Base-by-base conservation (phyloP, 2,113 vertebrate species). In the Cariama cristata region DNA sequence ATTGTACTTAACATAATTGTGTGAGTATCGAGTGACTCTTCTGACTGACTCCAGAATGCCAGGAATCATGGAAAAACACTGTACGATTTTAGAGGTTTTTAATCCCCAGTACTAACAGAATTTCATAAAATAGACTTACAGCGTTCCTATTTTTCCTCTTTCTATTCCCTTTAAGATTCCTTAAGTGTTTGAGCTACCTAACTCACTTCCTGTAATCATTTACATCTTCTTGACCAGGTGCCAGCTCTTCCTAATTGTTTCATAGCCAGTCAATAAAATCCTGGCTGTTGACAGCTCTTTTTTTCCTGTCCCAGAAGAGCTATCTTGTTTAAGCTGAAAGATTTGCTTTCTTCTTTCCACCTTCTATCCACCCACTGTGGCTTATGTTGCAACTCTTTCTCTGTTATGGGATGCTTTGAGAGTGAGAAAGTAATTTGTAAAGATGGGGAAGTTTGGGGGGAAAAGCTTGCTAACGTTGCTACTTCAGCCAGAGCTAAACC, bases 1-100 rank as follows among this genome's bases (percentile, higher is more conserved):
- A 95, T 97, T 97, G 77, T 96, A 66, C 80, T 93, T 95, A 85
- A 79, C 16, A 3, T 91, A 91, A 95, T 28, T 79, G 32, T 87
- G 44, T 75, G 69, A 85, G 38, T 82, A 91, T 58, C 0, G 2
- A 84, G 27, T 77, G 85, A 72, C 40, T 91, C 40, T 47, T 76
- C 45, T 69, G 91, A 72, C 56, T 44, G 69, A 66, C 10, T 86
- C 9, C 33, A 55, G 49, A 59, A 81, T 90, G 40, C 79, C 76
- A 92, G 92, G 80, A 79, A 75, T 67, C 6, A 5, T 42, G 49
- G 42, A 45, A 79, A 85, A 90, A 14, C 44, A 26, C 35, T 3
- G 5, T 20, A 28, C 0, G 0, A 27, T 88, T 88, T 53, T 50
- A 27, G 52, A 49, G 50, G n/a, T 50, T 92, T 90, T 88, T 35